phyloP scores from a whole-genome alignment of 1,140 invertebrate genomes.

The Papilio polyxenes region DNA sequence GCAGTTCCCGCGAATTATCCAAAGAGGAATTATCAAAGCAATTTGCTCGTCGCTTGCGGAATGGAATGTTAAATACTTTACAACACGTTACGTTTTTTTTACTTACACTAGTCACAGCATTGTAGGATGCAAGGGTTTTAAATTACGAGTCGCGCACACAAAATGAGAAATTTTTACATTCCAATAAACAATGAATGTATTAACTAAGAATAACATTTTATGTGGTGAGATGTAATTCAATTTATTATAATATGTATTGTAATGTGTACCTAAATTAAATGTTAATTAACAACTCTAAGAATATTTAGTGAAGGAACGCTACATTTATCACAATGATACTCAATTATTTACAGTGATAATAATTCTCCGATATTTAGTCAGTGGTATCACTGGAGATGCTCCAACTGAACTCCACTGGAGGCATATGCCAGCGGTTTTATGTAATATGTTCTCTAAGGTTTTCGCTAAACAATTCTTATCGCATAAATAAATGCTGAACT shows the following conservation, averaged over 20 bases:
- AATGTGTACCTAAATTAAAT: not conserved
- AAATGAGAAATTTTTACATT: not conserved
- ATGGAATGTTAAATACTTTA: conserved; percentile 60
- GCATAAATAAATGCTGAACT: not conserved
- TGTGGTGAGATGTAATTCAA: too few relatives aligned
- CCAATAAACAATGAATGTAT: not conserved
- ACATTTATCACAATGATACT: not conserved
- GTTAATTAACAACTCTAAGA: not conserved
- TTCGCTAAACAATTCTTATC: not conserved
- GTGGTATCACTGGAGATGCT: not conserved
- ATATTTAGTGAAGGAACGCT: not conserved
- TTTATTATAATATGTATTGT: too few relatives aligned
- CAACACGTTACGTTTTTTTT: conserved; percentile 39
- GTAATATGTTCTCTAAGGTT: not conserved
- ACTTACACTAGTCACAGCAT: conserved; percentile 18
- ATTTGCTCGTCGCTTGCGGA: conserved; percentile 54
- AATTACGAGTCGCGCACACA: not conserved
- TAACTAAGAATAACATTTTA: too few relatives aligned
- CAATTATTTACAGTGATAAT: conserved; percentile 18
- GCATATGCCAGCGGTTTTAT: not conserved
- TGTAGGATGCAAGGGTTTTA: not conserved
- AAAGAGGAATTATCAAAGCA: conserved; percentile 63
- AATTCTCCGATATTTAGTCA: not conserved
- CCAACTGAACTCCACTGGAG: not conserved
- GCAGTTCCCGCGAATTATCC: conserved; percentile 60